phyloP scores from a whole-genome alignment of 2,797 vertebrate species.

The Alosa sapidissima region DNA sequence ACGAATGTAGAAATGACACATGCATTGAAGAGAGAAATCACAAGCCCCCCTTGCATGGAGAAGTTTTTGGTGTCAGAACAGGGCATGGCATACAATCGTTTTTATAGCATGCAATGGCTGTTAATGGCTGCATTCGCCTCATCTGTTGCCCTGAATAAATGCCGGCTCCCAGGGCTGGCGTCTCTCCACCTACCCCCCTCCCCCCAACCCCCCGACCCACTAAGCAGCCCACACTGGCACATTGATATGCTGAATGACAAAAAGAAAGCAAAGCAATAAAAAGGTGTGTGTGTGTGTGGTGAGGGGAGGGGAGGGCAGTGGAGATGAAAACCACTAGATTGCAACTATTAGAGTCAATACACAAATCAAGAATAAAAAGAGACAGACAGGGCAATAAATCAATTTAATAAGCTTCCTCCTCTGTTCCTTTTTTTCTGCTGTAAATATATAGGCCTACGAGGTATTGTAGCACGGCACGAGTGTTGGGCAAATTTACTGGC shows the following conservation, averaged over 20 bases:
- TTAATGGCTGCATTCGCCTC: not conserved
- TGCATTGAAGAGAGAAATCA: not conserved
- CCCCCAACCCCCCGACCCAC: not conserved
- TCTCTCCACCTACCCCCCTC: not conserved
- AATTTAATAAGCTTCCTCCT: conserved; percentile 38
- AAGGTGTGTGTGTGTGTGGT: conserved; percentile 18
- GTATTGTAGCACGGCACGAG: conserved; percentile 31
- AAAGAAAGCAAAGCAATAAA: conserved; percentile 36
- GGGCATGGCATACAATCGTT: not conserved
- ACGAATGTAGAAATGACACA: not conserved
- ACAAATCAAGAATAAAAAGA: conserved; percentile 38
- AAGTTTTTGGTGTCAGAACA: not conserved
- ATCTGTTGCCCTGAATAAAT: conserved; percentile 23
- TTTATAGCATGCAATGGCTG: not conserved
- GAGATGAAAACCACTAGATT: conserved; percentile 35
- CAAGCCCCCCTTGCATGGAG: not conserved
- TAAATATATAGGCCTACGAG: conserved; percentile 42
- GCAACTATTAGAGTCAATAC: conserved; percentile 41
- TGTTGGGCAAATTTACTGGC: conserved; percentile 43
- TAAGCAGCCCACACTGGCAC: not conserved
- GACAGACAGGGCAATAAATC: conserved; percentile 46
- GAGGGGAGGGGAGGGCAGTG: not conserved
- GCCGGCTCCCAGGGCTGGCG: not conserved
- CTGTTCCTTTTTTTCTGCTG: not conserved
- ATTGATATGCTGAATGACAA: conserved; percentile 41